Percentiles rank a stretch among this genome's conserved stretches.
Conservation (phyloP, 2,888 invertebrate genomes). For the Noctua pronuba region DNA sequence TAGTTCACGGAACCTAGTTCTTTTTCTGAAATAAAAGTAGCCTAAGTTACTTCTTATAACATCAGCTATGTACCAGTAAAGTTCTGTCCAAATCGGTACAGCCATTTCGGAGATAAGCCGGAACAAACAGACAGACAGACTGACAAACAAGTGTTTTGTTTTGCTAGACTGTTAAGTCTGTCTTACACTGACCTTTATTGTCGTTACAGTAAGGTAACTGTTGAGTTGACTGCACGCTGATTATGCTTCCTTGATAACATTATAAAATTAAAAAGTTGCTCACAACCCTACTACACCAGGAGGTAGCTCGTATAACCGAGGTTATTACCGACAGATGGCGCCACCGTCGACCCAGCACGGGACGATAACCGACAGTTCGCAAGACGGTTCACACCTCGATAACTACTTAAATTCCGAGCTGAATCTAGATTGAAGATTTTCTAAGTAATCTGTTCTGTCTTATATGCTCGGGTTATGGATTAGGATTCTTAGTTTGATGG, state of each 20-base stretch:
- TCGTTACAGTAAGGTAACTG: neutral
- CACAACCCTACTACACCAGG: slow-evolving; percentile 32
- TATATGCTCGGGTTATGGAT: neutral
- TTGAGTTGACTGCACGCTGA: neutral
- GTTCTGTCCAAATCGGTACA: too few relatives aligned
- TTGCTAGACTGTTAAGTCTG: too few relatives aligned
- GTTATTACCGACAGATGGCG: slow-evolving; percentile 49
- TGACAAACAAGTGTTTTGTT: too few relatives aligned
- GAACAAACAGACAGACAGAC: too few relatives aligned
- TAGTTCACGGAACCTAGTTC: too few relatives aligned
- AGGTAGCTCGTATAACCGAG: slow-evolving; percentile 20
- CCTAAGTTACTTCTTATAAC: too few relatives aligned
- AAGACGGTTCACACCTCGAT: slow-evolving; percentile 41
- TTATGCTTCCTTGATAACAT: neutral
- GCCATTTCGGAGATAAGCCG: too few relatives aligned
- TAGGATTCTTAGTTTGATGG: neutral
- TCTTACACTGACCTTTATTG: too few relatives aligned
- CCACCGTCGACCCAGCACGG: slow-evolving; percentile 20
- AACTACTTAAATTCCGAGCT: slow-evolving; percentile 30
- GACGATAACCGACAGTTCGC: slow-evolving; percentile 20
- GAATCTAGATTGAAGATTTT: slow-evolving; percentile 43
- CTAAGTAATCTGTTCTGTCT: neutral
- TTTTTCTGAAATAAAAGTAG: too few relatives aligned
- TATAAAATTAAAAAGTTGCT: neutral
- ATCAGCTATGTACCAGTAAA: too few relatives aligned